A percentile compares a stretch with the other conserved stretches of the same genome.
phyloP scores from a whole-genome alignment of 2,113 vertebrate species.

The Gadus chalcogrammus region DNA sequence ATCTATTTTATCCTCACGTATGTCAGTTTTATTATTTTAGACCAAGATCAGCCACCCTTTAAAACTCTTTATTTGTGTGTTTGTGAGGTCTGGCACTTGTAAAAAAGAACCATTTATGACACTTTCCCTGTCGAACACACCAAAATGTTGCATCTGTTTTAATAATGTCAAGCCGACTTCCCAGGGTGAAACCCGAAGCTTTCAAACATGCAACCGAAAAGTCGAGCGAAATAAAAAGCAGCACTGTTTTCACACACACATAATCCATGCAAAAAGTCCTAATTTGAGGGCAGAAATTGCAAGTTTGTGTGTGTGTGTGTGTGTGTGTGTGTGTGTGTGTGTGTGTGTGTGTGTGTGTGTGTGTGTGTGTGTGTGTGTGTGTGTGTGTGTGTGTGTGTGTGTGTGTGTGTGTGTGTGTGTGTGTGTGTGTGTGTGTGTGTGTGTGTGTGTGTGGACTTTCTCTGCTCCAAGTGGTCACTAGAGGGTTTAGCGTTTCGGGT shows the following conservation, averaged over 20 bases:
- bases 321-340: no score
- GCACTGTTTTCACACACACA: constrained; percentile 92
- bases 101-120: constrained; percentile 61
- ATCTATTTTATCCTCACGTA: no score
- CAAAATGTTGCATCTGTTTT: constrained; percentile 84
- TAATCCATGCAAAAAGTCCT: constrained; percentile 87
- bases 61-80: constrained; percentile 46
- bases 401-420: no score
- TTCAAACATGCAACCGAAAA: constrained; percentile 78
- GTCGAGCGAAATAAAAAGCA: constrained; percentile 90
- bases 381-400: no score
- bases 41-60: not conserved
- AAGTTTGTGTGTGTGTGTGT: no score
- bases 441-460: constrained; percentile 89
- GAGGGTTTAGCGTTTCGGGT: constrained; percentile 90
- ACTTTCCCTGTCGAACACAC: constrained; percentile 84
- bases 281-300: constrained; percentile 80
- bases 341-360: no score
- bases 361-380: no score
- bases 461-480: constrained; percentile 95
- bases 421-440: no score
- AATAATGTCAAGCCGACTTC: constrained; percentile 80
- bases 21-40: constrained; percentile 18
- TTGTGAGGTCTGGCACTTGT: constrained; percentile 43
- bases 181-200: constrained; percentile 84